These are phyloP conservation scores for Tor tambroides DNA, from an alignment of 2,113 vertebrate genomes.

Conservation along the genomic window DNA sequence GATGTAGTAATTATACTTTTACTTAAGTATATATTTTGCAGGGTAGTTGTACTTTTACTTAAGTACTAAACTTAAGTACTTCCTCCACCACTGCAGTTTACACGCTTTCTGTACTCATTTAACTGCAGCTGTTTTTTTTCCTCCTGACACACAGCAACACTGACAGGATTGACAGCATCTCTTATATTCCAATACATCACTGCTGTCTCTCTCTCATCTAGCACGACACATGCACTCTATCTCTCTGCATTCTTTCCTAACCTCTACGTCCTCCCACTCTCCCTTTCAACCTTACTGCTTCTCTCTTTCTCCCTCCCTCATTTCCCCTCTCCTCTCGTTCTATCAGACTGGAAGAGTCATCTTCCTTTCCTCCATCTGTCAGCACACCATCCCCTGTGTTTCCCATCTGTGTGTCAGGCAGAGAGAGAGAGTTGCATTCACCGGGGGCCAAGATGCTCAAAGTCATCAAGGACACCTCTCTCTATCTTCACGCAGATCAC, in stretches of 20 bases:
- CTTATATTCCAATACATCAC: not conserved
- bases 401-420: slow-evolving; percentile 57
- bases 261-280: slow-evolving; percentile 16
- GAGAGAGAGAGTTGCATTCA: slow-evolving; percentile 35
- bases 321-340: not conserved
- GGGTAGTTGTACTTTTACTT: too few species aligned
- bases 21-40: too few species aligned
- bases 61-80: too few species aligned
- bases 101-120: not conserved
- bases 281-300: not conserved
- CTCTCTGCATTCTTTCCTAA: slow-evolving; percentile 21
- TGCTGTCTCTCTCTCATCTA: not conserved
- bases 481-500: slow-evolving; percentile 3
- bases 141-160: too few species aligned
- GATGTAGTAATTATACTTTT: too few species aligned
- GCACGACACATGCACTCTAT: not conserved
- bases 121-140: not conserved
- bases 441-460: slow-evolving; percentile 27
- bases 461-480: slow-evolving; percentile 21
- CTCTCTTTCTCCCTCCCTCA: slow-evolving; percentile 25
- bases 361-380: slow-evolving; percentile 66
- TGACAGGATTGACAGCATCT: not conserved
- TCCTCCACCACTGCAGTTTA: not conserved
- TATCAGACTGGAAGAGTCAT: slow-evolving; percentile 57
- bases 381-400: slow-evolving; percentile 57